Base-by-base conservation (phyloP, 2,797 vertebrate genomes). In the Fistularia tabacaria region DNA sequence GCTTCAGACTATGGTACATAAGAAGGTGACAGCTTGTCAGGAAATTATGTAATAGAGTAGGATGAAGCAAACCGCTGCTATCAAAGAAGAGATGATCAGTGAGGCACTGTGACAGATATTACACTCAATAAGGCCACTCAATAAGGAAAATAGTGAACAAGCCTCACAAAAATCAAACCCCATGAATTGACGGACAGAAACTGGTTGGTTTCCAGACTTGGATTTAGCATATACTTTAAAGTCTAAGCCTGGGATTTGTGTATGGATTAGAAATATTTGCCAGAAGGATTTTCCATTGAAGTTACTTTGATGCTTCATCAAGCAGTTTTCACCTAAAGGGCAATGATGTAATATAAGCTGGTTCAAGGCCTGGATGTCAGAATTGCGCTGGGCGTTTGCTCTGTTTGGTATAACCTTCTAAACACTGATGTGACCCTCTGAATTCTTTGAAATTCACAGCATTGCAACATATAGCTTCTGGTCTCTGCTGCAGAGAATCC, bases 241-340 rank as follows among this genome's bases (percentile, higher is more conserved):
- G 57, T 70, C 72, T 84, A 81, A 85, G 66, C 76, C 68, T 52
- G 46, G 80, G 77, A 84, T 83, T 84, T 80, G 59, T 80, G 74
- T 81, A 70, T 74, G 76, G 79, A 83, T 87, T 81, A 74, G 50
- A 73, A 67, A 81, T 81, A 79, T 82, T 82, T 79, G 77, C 71
- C 62, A 12, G 54, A 51, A 76, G 79, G 77, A 72, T 82, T 85
- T 86, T 73, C 47, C 39, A 69, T 64, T 79, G 71, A 81, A 74
- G 62, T 76, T 59, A 48, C 41, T 58, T 50, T 9, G 49, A 76
- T 76, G 79, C 65, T 71, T 73, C 64, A 82, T 79, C 65, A 67
- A 71, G 76, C 65, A 79, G 61, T 66, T 68, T 85, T 79, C 44
- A 48, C 51, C 58, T 68, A 50, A 62, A 68, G 65, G 64, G 51